Percentiles rank a stretch among this genome's conserved stretches.
Evolutionary conservation across 2,888 invertebrate species (phyloP).

Genomic region (Malthinus seriepunctatus): DNA sequence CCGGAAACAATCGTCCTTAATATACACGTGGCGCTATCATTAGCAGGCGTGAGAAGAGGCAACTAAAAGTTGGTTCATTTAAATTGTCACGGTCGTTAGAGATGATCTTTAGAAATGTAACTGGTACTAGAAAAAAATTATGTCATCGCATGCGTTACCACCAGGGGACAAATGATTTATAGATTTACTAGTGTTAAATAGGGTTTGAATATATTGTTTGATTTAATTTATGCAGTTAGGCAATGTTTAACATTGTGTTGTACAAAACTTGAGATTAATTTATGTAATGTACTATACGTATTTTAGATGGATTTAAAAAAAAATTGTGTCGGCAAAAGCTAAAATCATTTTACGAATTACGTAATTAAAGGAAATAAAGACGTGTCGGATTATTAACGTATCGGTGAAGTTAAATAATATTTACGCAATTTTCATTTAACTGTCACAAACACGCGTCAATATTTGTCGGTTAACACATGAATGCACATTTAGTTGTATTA

Average conservation of each 20-base stretch:
- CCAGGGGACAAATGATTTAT: constrained; percentile 25
- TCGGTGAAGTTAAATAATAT: constrained; percentile 34
- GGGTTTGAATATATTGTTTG: constrained; percentile 23
- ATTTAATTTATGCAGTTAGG: constrained; percentile 7
- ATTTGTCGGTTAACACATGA: constrained; percentile 43
- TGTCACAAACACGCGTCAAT: constrained; percentile 39
- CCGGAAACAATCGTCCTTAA: constrained; percentile 49
- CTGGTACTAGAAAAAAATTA: constrained; percentile 26
- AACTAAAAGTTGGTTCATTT: constrained; percentile 27
- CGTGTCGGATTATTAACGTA: constrained; percentile 26
- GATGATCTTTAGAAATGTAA: constrained; percentile 17
- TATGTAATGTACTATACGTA: background rate
- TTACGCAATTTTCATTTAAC: constrained; percentile 41
- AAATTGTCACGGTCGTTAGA: constrained; percentile 24
- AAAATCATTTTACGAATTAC: background rate
- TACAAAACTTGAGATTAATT: background rate
- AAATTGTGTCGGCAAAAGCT: background rate
- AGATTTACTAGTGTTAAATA: constrained; percentile 24
- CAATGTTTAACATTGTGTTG: background rate
- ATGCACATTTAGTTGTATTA: constrained; percentile 36
- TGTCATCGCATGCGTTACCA: constrained; percentile 19
- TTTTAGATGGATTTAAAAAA: background rate
- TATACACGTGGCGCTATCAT: constrained; percentile 53
- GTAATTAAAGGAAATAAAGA: background rate
- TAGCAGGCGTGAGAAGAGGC: constrained; percentile 54